Evolutionary conservation across 2,888 invertebrate genomes (phyloP), one percentile per base, ranked within the genome.

Genomic region (Pachliopta kotzebuea): DNA sequence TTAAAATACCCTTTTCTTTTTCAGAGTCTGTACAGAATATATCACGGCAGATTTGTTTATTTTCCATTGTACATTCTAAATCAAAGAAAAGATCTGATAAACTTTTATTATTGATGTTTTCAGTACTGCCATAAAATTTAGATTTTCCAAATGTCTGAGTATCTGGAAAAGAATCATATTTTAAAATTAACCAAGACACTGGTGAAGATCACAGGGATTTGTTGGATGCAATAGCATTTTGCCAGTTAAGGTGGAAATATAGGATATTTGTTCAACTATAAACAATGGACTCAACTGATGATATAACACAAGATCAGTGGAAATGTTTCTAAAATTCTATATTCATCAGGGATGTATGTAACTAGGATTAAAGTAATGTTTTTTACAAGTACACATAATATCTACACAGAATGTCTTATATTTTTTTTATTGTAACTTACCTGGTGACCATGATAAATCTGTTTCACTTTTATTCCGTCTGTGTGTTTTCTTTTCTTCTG

Each of bases 21-120:
- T 93, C 92, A 61, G 93, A 86, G 78, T 96, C 95, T 56, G 93
- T 94, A 80, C 96, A 96, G 68, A 97, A 94, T 73, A 94, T 88
- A 88, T 98, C 97, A 57, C 97, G 93, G 84, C 97, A 97, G 58
- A 95, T 84, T 68, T 93, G 84, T 78, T 95, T 95, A 72, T 95
- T 95, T 82, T 98, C 98, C 94, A 97, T 95, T 67, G 96, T 95
- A 69, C 95, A 94, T 88, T 98, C 98, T 71, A 97, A 87, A 80
- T 98, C 97, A 85, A 98, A 98, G 87, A 98, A 98, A 79, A 95
- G 93, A 74, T 95, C 95, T 73, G 76, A 92, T 67, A 91, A 76
- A 49, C 83, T 83, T 68, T 81, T 86, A 18, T 84, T 83, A 68
- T 71, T 81, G 60, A 88, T 70, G 70, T 92, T 90, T 71, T 89